These are phyloP conservation scores for Leucoraja erinaceus DNA, from an alignment of 2,113 vertebrate genomes.

Conservation along the genomic window DNA sequence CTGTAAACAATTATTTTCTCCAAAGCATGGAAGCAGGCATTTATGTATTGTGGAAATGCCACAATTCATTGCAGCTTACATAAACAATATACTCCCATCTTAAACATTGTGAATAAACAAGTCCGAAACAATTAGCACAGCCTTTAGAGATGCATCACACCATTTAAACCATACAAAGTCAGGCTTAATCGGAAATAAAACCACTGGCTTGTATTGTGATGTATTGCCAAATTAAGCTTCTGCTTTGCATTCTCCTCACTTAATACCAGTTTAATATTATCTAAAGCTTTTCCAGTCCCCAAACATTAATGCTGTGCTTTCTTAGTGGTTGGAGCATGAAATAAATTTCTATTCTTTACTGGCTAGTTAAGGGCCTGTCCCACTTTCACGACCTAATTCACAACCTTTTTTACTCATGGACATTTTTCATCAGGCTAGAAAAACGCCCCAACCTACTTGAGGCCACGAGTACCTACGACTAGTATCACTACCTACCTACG, in stretches of 20 bases:
- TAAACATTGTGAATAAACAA: not conserved
- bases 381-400: too few species aligned
- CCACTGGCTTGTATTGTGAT: not conserved
- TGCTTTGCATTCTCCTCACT: too few species aligned
- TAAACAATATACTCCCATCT: not conserved
- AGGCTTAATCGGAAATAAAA: not conserved
- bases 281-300: too few species aligned
- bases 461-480: too few species aligned
- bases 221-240: not conserved
- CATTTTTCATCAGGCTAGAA: too few species aligned
- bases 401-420: too few species aligned
- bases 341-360: not conserved
- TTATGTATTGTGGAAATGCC: not conserved
- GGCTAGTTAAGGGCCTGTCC: not conserved
- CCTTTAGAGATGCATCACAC: not conserved
- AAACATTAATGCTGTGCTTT: too few species aligned
- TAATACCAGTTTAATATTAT: too few species aligned
- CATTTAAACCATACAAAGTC: constrained; percentile 17
- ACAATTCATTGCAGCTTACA: constrained; percentile 14
- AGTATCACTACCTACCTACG: too few species aligned
- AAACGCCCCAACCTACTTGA: too few species aligned
- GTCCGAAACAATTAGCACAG: not conserved
- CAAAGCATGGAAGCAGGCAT: not conserved
- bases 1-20: not conserved
- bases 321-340: too few species aligned